Base-by-base conservation (phyloP, 1,140 invertebrate species). In the Papilio dardanus region DNA sequence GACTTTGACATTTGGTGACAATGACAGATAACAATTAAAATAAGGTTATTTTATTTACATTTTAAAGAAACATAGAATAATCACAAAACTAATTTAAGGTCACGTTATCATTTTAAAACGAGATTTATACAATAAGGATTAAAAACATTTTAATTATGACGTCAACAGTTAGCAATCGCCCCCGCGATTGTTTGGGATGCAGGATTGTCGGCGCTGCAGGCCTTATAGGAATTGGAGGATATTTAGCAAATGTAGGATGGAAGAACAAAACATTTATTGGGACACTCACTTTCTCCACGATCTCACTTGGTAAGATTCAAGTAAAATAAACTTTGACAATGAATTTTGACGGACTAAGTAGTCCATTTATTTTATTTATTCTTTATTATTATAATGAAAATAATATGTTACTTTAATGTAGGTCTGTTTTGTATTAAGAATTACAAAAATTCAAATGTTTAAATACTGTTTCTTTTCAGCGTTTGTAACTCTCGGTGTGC, bases 201-300 rank as follows among this genome's bases (percentile, higher is more conserved):
- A 83, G 90, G 79, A 69, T 89, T 10, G 81, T 87, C 1, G 84
- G 90, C 14, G 81, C 86, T 19, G 82, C 82, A 1, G 90, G 90
- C n/a, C 76, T 92, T 8, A 74, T 88, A 12, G 88, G 90, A 10
- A 92, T 92, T 76, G 90, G 90, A 77, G 90, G 78, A 66, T 92
- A 90, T 65, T 79, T 92, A 1, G 90, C 87, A 24, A 90, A 89
- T 76, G 68, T 77, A 62, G 88, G 85, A 21, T 89, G 83, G 81
- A 89, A 92, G 83, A 89, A 89, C 71, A 87, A 88, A 81, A 87
- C 88, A 2, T 75, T 85, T 37, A 77, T 84, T 3, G 88, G 88
- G n/a, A 90, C 77, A 85, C 74, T 88, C n/a, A 77, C 83, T 3
- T 21, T 92, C 31, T 88, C 87, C 16, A 83, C 83, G 10, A 46